A percentile compares a stretch with the other conserved stretches of the same genome.
These are phyloP conservation scores for Mesorhabditis spiculigera DNA, from an alignment of 2,888 invertebrate genomes.

Conservation along the genomic window DNA sequence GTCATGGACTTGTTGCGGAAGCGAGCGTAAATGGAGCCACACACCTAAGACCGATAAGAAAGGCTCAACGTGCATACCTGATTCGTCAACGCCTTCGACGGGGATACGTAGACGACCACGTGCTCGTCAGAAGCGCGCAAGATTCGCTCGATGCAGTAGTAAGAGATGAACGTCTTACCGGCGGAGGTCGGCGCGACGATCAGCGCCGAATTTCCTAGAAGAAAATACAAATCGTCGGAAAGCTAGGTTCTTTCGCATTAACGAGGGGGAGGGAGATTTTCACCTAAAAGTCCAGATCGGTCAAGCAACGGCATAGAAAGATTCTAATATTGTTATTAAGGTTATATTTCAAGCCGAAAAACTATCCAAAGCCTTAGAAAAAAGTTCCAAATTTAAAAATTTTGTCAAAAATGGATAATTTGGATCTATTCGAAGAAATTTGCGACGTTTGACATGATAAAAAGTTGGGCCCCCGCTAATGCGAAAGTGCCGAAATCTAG, in stretches of 20 bases:
- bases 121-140: slow-evolving; percentile 57
- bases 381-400: no score
- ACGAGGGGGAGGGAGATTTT: no score
- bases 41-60: slow-evolving; percentile 27
- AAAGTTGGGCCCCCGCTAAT: background rate
- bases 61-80: slow-evolving; percentile 36
- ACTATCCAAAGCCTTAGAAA: no score
- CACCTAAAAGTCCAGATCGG: no score
- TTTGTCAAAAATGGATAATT: no score
- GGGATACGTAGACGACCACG: slow-evolving; percentile 59
- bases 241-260: no score
- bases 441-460: no score
- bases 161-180: slow-evolving; percentile 61
- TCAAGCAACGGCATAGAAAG: no score
- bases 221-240: no score
- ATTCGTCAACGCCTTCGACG: slow-evolving; percentile 58
- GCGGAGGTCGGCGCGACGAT: slow-evolving; percentile 61
- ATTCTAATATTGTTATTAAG: no score
- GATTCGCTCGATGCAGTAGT: slow-evolving; percentile 60
- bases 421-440: slow-evolving; percentile 7
- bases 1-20: slow-evolving; percentile 55
- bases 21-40: slow-evolving; percentile 59
- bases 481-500: no score
- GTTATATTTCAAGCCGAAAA: no score
- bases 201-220: slow-evolving; percentile 57